phyloP scores from a whole-genome alignment of 1,140 invertebrate genomes.

The Scaptodrosophila lebanonensis region DNA sequence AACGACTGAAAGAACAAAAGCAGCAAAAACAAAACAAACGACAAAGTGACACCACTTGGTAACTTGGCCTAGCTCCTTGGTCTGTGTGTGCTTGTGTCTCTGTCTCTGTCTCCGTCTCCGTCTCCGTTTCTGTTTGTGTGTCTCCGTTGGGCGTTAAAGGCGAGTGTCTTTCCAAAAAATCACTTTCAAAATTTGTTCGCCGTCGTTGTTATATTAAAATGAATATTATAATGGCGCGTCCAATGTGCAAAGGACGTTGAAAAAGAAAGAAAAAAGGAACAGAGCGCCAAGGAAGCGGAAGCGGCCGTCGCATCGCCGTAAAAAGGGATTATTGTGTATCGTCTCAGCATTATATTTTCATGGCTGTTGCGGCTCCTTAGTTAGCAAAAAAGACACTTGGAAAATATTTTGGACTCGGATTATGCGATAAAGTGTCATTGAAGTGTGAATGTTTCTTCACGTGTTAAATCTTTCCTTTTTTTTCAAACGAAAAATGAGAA shows the following conservation, averaged over 20 bases:
- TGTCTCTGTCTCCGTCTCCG: constrained; percentile 6
- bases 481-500: constrained; percentile 4
- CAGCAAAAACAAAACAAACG: constrained; percentile 28
- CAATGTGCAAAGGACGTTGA: constrained; percentile 15
- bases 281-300: constrained; percentile 31
- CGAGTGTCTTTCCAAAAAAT: constrained; percentile 51
- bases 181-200: constrained; percentile 60
- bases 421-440: constrained; percentile 60
- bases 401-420: constrained; percentile 48
- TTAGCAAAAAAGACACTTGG: constrained; percentile 10
- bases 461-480: constrained; percentile 43
- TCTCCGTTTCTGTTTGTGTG: constrained; percentile 1
- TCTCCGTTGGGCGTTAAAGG: constrained; percentile 26
- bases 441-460: constrained; percentile 57
- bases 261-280: constrained; percentile 8
- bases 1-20: constrained; percentile 13
- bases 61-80: too few species aligned
- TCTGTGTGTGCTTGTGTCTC: constrained; percentile 34
- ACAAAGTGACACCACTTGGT: constrained; percentile 48
- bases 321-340: constrained; percentile 68
- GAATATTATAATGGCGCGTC: constrained; percentile 36
- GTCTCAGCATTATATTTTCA: constrained; percentile 10
- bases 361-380: neutral
- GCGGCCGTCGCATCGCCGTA: constrained; percentile 33
- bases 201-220: constrained; percentile 36